Base-by-base conservation (phyloP, 2,888 invertebrate genomes). In the Lasioglossum leucozonium region DNA sequence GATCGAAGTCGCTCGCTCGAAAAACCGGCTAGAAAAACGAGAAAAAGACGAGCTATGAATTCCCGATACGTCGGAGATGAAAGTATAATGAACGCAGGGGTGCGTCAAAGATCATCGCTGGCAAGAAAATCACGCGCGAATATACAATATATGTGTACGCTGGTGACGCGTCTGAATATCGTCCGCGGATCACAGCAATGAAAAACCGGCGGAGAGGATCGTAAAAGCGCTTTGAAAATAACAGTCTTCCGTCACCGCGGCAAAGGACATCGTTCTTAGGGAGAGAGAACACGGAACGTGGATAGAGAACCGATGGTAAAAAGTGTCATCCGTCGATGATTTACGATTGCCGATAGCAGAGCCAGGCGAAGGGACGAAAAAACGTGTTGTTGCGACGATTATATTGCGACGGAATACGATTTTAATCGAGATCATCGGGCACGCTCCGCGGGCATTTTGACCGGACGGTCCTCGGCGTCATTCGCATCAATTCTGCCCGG, bases 401-500 rank as follows among this genome's bases (percentile, higher is more conserved):
- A 30, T 62, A 62, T 62, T 62, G 62, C 26, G 62, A 62, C 62
- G 26, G 30, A 62, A 26, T 62, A 30, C 30, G 62, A 6, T 22
- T 72, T 67, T 16, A 34, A 69, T 26, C 55, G 47, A 74, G 73
- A 84, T 84, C 77, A 62, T 42, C 18, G 69, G 10, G 67, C 65
- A 51, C 26, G 58, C 22, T 34, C 18, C 42, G n/a, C 62, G 55
- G 69, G 51, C 82, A 87, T 88, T 83, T 88, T 84, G 87, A 2
- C 10, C 51, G 10, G 10, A n/a, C 51, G n/a, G 22, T 51, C 51
- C 22, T 51, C 51, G 22, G 51, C 51, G 51, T 51, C 51, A 4
- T 51, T 51, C 51, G 51, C 22, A 51, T 85, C 85, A 79, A 83
- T 89, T 86, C 93, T 91, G 92, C 92, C 91, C 77, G 90, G 92